A percentile compares a stretch with the other conserved stretches of the same genome.
Evolutionary conservation across 1,140 invertebrate species (phyloP).

Genomic region (Eufriesea mexicana): DNA sequence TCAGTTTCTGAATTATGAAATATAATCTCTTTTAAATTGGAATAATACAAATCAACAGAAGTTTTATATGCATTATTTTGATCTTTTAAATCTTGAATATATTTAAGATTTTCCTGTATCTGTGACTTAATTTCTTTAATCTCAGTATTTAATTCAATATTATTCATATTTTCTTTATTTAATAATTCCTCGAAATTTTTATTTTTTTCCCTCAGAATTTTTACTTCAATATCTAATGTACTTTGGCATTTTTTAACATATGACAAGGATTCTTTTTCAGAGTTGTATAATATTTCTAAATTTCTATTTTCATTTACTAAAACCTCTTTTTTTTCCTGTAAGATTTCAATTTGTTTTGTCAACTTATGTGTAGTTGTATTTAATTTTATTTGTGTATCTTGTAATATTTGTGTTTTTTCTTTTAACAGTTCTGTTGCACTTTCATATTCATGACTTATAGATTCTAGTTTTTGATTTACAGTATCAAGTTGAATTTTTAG

Average conservation of each 20-base stretch:
- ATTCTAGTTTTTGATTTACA: conserved; percentile 41
- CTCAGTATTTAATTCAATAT: conserved; percentile 23
- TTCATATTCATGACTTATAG: conserved; percentile 20
- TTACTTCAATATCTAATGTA: conserved; percentile 52
- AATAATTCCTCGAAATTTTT: conserved; percentile 50
- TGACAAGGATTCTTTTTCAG: conserved; percentile 54
- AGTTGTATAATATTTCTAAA: conserved; percentile 31
- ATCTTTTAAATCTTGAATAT: conserved; percentile 40
- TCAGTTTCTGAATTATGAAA: conserved; percentile 1
- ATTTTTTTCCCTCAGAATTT: conserved; percentile 45
- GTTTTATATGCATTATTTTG: conserved; percentile 45
- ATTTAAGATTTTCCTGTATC: conserved; percentile 29
- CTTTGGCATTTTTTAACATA: conserved; percentile 53
- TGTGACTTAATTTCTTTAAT: conserved; percentile 28
- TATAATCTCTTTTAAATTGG: conserved; percentile 42
- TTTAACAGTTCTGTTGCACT: conserved; percentile 14
- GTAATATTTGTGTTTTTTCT: conserved; percentile 28
- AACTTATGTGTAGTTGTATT: conserved; percentile 28
- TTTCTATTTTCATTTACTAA: conserved; percentile 39
- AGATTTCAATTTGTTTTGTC: conserved; percentile 18
- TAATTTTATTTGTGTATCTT: conserved; percentile 44
- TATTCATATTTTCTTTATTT: conserved; percentile 27
- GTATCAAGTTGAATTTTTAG: conserved; percentile 65
- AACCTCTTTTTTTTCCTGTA: conserved; percentile 42
- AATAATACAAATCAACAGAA: conserved; percentile 23